phyloP scores from a whole-genome alignment of 2,797 vertebrate species.

The Coregonus suidteri region DNA sequence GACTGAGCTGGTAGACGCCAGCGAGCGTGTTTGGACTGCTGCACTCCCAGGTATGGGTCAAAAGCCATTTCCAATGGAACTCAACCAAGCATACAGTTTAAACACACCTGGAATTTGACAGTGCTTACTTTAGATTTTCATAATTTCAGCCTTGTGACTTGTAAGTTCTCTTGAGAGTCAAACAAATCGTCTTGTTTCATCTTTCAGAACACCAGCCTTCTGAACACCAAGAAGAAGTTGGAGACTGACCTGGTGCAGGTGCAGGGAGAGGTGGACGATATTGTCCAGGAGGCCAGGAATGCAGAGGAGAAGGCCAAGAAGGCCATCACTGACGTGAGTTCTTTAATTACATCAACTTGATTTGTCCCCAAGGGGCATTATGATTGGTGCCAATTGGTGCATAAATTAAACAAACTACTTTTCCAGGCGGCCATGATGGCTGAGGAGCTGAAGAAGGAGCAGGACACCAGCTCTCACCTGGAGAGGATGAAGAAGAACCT shows the following conservation, averaged over 20 bases:
- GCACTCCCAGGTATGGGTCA: neutral
- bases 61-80: neutral
- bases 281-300: slow-evolving; percentile 74
- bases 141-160: neutral
- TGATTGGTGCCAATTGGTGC: too few species aligned
- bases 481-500: too few species aligned
- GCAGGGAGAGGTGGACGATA: slow-evolving; percentile 74
- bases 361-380: neutral
- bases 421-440: too few species aligned
- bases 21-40: slow-evolving; percentile 40
- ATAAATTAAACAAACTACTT: too few species aligned
- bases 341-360: neutral
- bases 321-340: neutral
- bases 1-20: slow-evolving; percentile 76
- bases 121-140: neutral
- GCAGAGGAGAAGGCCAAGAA: slow-evolving; percentile 73
- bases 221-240: slow-evolving; percentile 70
- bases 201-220: slow-evolving; percentile 68
- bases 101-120: neutral
- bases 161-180: neutral
- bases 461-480: too few species aligned
- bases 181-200: neutral
- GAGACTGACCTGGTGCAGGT: slow-evolving; percentile 73
- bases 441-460: too few species aligned
- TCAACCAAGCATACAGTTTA: neutral